Evolutionary conservation across 1,140 invertebrate genomes (phyloP), one percentile per base, ranked within the genome.

Genomic region (Mamestra configurata): DNA sequence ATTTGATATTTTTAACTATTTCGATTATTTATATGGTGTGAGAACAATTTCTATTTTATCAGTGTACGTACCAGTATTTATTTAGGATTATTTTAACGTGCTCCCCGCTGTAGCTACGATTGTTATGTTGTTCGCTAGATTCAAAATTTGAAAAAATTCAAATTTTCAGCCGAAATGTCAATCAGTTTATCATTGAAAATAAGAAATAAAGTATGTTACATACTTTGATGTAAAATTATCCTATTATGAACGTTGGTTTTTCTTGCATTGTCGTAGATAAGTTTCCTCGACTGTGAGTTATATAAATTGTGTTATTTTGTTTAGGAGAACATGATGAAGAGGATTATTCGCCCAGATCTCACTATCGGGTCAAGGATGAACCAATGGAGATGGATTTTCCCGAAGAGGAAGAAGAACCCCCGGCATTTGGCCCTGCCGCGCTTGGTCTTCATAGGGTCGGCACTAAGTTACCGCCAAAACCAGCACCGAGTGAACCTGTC

Each of bases 401-500:
- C n/a, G 96, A 96, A 77, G 96, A 97, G 68, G 96, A 97, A 43
- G 96, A 96, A 11, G 96, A 96, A 79, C 96, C 96, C 35, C 96
- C 96, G 49, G 96, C 96, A 22, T 96, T 98, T 79, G 97, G 97
- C 27, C 97, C 97, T 49, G 97, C 97, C 49, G 97, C 97, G 79
- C 94, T 98, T 51, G 97, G 97, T 3, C 93, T 98, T 1, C 97
- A 98, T 87, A 96, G 97, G 90, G 97, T 98, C 55, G 97, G 97
- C 11, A 96, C 97, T 13, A 96, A 96, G 71, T 96, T 96, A 82
- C 97, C 97, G 51, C 96, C 97, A 55, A 97, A 97, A 92, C 96
- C 97, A 59, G 94, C 96, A 43, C 96, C 96, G 46, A 96, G 96
- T 79, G 96, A 97, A 87, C 97, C 97, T 0, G 96, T 97, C 10